phyloP scores from a whole-genome alignment of 35 echinoderm and acorn worm genomes.

The Apostichopus japonicus region DNA sequence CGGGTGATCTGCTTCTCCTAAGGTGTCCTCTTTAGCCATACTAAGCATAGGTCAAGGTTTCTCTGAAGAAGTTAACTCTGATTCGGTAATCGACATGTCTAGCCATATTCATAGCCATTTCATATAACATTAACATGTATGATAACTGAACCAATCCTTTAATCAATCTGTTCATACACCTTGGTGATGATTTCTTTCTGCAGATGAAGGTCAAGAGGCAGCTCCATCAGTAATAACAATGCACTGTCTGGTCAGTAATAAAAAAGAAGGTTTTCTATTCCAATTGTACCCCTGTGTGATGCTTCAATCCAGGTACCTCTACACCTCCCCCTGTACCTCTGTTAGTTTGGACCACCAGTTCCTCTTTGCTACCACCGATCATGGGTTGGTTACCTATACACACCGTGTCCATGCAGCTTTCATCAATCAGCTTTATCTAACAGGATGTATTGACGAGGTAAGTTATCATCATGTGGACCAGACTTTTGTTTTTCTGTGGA shows the following conservation, averaged over 20 bases:
- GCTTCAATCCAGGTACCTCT: slow-evolving; percentile 41
- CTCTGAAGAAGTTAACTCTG: too few relatives aligned
- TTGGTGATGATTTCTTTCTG: background rate
- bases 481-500: too few relatives aligned
- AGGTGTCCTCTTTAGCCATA: too few relatives aligned
- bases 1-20: too few relatives aligned
- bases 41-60: too few relatives aligned
- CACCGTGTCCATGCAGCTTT: slow-evolving; percentile 39
- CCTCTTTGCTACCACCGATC: slow-evolving; percentile 51
- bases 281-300: slow-evolving; percentile 41
- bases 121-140: too few relatives aligned
- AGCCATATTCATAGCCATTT: too few relatives aligned
- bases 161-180: background rate
- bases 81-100: too few relatives aligned
- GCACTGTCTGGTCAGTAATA: slow-evolving; percentile 53
- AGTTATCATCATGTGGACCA: background rate
- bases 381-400: slow-evolving; percentile 14
- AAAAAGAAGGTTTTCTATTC: slow-evolving; percentile 34
- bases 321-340: slow-evolving; percentile 32
- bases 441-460: slow-evolving; percentile 10
- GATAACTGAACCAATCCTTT: too few relatives aligned
- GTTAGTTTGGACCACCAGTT: slow-evolving; percentile 17
- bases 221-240: background rate
- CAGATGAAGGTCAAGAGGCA: background rate
- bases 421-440: slow-evolving; percentile 30